Conservation (phyloP, 2,888 invertebrate genomes). For the Prosopocoilus inquinatus region DNA sequence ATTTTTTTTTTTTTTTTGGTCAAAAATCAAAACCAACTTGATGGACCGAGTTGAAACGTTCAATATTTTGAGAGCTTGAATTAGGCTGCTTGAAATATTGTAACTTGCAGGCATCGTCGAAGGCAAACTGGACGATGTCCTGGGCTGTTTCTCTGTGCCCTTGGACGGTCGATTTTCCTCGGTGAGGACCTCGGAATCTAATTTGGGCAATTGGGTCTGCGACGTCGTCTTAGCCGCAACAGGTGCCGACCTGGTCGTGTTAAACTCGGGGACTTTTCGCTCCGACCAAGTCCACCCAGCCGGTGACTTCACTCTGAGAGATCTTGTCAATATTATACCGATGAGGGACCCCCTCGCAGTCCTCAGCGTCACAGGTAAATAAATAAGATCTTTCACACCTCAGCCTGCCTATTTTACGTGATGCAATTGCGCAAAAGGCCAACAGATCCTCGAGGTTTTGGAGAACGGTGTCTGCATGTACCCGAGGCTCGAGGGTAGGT, state of each 20-base stretch:
- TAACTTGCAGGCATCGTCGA: constrained; percentile 66
- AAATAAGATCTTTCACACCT: constrained; percentile 3
- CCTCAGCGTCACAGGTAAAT: constrained; percentile 65
- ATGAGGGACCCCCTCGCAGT: constrained; percentile 83
- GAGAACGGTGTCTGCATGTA: constrained; percentile 86
- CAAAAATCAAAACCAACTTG: too few relatives aligned
- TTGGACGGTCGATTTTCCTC: constrained; percentile 81
- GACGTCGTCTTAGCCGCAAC: constrained; percentile 82
- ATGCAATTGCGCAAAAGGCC: constrained; percentile 50
- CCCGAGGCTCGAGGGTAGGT: constrained; percentile 84
- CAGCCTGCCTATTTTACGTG: background rate
- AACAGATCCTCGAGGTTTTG: constrained; percentile 65
- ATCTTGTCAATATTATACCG: constrained; percentile 79
- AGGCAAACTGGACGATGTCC: constrained; percentile 78
- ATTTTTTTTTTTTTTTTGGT: too few relatives aligned
- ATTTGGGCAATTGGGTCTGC: constrained; percentile 81
- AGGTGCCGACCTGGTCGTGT: constrained; percentile 78
- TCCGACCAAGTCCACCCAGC: constrained; percentile 79
- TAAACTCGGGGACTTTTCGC: constrained; percentile 86
- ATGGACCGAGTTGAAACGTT: too few relatives aligned
- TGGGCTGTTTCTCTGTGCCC: constrained; percentile 83
- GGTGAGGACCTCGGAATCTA: constrained; percentile 82
- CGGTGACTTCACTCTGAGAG: constrained; percentile 81
- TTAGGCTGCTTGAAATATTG: too few relatives aligned
- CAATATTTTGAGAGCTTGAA: too few relatives aligned